Evolutionary conservation across 2,113 vertebrate species (phyloP).

Genomic region (Larimichthys crocea): DNA sequence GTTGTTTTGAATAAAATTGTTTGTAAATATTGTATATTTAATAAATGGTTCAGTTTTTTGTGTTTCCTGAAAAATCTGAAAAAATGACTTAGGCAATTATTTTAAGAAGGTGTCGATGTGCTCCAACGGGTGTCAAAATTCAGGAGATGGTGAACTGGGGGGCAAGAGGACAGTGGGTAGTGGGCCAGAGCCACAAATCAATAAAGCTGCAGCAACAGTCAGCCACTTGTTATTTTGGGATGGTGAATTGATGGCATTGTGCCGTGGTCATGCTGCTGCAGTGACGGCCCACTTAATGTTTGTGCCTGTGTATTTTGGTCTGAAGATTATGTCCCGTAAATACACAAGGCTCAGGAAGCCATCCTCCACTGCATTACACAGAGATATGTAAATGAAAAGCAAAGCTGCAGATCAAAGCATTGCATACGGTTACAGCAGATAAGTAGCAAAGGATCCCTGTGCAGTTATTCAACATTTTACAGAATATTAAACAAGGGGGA

Average conservation of each 20-base stretch:
- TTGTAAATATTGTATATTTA: no score
- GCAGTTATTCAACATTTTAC: constrained; percentile 46
- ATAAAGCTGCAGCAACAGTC: constrained; percentile 41
- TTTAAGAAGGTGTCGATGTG: no score
- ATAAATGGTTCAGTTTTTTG: no score
- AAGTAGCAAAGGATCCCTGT: constrained; percentile 28
- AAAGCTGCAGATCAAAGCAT: constrained; percentile 56
- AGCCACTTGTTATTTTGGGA: constrained; percentile 41
- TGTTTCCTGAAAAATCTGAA: no score
- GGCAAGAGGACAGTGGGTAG: constrained; percentile 16
- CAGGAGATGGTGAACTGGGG: constrained; percentile 37
- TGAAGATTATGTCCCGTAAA: constrained; percentile 47
- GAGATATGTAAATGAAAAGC: constrained; percentile 50
- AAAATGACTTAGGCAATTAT: no score
- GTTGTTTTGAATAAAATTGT: no score
- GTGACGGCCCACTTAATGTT: constrained; percentile 42
- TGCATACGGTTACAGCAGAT: constrained; percentile 47
- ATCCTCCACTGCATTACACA: constrained; percentile 28
- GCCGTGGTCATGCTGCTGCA: constrained; percentile 12
- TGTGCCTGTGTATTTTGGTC: constrained; percentile 45
- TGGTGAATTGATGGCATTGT: constrained; percentile 41
- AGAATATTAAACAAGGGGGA: constrained; percentile 33
- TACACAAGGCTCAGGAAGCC: constrained; percentile 11
- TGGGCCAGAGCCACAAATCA: constrained; percentile 46
- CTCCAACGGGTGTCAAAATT: constrained; percentile 45